Conservation (phyloP, 2,888 invertebrate genomes). For the Synanthedon andrenaeformis region DNA sequence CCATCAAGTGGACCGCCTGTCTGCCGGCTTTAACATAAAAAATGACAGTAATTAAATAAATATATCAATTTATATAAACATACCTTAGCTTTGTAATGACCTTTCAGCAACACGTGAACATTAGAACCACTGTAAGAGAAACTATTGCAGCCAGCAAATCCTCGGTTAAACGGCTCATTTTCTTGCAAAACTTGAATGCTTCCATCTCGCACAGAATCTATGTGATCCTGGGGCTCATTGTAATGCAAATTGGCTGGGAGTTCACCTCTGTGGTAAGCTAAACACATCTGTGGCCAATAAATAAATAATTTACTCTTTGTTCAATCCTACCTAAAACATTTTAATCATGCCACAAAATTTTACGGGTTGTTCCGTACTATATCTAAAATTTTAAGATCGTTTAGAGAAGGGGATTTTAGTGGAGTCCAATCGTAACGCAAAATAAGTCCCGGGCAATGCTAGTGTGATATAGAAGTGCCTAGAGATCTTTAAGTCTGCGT, state of each 20-base stretch:
- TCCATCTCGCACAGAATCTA: conserved; percentile 20
- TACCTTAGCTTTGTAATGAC: conserved; percentile 36
- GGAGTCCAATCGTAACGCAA: too few relatives aligned
- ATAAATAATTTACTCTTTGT: not conserved
- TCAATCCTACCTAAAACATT: too few relatives aligned
- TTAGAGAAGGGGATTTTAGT: too few relatives aligned
- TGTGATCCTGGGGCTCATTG: conserved; percentile 18
- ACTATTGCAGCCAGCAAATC: conserved; percentile 26
- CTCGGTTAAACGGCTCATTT: conserved; percentile 20
- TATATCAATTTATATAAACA: not conserved
- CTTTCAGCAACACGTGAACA: conserved; percentile 33
- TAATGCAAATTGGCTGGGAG: conserved; percentile 33
- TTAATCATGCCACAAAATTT: too few relatives aligned
- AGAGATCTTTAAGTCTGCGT: too few relatives aligned
- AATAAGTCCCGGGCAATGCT: too few relatives aligned
- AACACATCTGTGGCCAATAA: conserved; percentile 21
- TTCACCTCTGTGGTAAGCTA: conserved; percentile 29
- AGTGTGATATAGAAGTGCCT: too few relatives aligned
- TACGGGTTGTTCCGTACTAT: too few relatives aligned
- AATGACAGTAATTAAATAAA: too few relatives aligned
- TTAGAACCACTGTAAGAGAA: conserved; percentile 33
- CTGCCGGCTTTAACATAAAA: too few relatives aligned
- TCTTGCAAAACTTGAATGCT: conserved; percentile 25
- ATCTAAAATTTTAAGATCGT: too few relatives aligned
- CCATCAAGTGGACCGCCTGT: too few relatives aligned